A percentile compares a stretch with the other conserved stretches of the same genome.
phyloP scores from a whole-genome alignment of 2,888 invertebrate species.

The Metallyticus violacea region DNA sequence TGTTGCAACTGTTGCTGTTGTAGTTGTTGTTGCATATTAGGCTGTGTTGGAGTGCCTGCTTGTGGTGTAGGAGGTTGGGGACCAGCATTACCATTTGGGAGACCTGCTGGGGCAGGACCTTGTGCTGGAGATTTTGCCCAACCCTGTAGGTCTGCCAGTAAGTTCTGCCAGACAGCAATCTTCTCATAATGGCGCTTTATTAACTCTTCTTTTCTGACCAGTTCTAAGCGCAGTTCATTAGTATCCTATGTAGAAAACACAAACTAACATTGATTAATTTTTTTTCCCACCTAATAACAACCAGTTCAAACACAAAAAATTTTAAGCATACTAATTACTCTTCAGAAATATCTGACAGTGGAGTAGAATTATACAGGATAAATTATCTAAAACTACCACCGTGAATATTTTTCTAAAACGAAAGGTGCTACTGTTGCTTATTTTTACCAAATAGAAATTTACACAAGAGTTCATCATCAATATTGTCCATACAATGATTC shows the following conservation, averaged over 20 bases:
- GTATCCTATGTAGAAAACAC: slow-evolving; percentile 59
- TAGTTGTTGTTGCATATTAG: slow-evolving; percentile 41
- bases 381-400: no score
- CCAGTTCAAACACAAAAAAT: no score
- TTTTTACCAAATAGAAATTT: no score
- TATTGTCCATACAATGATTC: no score
- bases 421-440: no score
- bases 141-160: slow-evolving; percentile 68
- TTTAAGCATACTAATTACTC: no score
- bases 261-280: no score
- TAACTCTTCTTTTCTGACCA: slow-evolving; percentile 85
- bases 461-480: no score
- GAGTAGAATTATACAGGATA: no score
- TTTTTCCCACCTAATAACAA: no score
- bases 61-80: slow-evolving; percentile 22
- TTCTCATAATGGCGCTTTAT: slow-evolving; percentile 87
- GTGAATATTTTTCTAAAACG: no score
- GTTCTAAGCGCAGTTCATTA: slow-evolving; percentile 77
- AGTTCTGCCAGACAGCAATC: slow-evolving; percentile 84
- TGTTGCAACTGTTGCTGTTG: slow-evolving; percentile 40
- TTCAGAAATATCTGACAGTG: no score
- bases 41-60: slow-evolving; percentile 38
- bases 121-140: slow-evolving; percentile 51
- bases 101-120: slow-evolving; percentile 42
- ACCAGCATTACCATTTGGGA: slow-evolving; percentile 26